Evolutionary conservation across 2,888 invertebrate species (phyloP).

Genomic region (Synanthedon andrenaeformis): DNA sequence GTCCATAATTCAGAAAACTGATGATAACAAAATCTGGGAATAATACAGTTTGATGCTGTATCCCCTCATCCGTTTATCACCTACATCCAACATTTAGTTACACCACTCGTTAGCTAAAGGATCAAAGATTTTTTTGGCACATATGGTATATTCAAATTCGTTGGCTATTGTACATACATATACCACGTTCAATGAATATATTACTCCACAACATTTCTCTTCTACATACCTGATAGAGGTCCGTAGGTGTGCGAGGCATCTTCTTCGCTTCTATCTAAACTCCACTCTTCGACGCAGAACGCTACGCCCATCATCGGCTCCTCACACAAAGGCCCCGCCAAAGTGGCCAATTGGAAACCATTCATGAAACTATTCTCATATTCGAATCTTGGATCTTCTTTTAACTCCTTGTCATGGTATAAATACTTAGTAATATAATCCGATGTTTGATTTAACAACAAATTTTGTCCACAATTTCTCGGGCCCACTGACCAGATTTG

Average conservation of each 20-base stretch:
- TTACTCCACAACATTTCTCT: too few relatives aligned
- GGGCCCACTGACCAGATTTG: constrained; percentile 95
- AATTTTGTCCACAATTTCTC: constrained; percentile 87
- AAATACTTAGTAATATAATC: constrained; percentile 70
- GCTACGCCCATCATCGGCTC: constrained; percentile 97
- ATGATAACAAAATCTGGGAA: too few relatives aligned
- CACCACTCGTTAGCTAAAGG: too few relatives aligned
- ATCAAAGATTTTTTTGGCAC: too few relatives aligned
- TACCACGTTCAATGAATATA: too few relatives aligned
- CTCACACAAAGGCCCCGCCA: constrained; percentile 94
- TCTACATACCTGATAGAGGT: constrained; percentile 66
- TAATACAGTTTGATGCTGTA: too few relatives aligned
- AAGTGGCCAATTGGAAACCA: constrained; percentile 87
- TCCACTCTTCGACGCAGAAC: constrained; percentile 90
- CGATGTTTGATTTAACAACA: constrained; percentile 83
- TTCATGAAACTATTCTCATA: constrained; percentile 85
- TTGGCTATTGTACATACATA: too few relatives aligned
- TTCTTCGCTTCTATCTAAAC: constrained; percentile 54
- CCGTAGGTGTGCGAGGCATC: constrained; percentile 52
- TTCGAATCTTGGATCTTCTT: constrained; percentile 69
- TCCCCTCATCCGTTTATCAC: too few relatives aligned
- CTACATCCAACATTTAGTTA: too few relatives aligned
- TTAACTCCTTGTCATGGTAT: constrained; percentile 41
- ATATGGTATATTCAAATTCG: too few relatives aligned
- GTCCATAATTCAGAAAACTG: too few relatives aligned